These are phyloP conservation scores for Subanguina moxae DNA, from an alignment of 1,140 invertebrate species.

Conservation along the genomic window DNA sequence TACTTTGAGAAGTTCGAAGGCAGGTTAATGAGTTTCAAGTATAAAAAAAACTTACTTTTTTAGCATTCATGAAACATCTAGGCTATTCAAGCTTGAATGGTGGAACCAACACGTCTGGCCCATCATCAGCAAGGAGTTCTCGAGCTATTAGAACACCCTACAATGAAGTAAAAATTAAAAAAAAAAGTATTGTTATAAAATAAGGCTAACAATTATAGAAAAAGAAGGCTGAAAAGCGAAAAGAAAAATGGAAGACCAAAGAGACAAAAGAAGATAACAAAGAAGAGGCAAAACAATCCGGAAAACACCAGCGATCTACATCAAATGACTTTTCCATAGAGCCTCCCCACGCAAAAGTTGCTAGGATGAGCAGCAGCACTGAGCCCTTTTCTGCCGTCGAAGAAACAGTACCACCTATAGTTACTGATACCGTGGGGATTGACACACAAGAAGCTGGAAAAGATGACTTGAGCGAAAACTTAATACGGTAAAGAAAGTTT, in stretches of 20 bases:
- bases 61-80: slow-evolving; percentile 31
- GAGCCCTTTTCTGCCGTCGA: no score
- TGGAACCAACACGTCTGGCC: neutral
- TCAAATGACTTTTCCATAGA: slow-evolving; percentile 15
- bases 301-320: neutral
- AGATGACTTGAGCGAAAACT: no score
- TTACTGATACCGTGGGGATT: no score
- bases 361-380: neutral
- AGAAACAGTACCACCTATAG: no score
- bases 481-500: no score
- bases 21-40: neutral
- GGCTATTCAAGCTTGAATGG: slow-evolving; percentile 32
- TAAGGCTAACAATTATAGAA: no score
- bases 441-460: no score
- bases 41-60: neutral
- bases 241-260: slow-evolving; percentile 15
- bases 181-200: no score
- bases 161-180: neutral
- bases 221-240: slow-evolving; percentile 14
- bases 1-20: neutral
- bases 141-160: slow-evolving; percentile 15
- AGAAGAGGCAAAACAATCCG: neutral
- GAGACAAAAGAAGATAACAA: neutral
- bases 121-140: slow-evolving; percentile 18
- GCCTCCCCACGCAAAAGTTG: slow-evolving; percentile 3